A percentile compares a stretch with the other conserved stretches of the same genome.
Evolutionary conservation across 2,888 invertebrate genomes (phyloP).

Genomic region (Sepioteuthis lessoniana): DNA sequence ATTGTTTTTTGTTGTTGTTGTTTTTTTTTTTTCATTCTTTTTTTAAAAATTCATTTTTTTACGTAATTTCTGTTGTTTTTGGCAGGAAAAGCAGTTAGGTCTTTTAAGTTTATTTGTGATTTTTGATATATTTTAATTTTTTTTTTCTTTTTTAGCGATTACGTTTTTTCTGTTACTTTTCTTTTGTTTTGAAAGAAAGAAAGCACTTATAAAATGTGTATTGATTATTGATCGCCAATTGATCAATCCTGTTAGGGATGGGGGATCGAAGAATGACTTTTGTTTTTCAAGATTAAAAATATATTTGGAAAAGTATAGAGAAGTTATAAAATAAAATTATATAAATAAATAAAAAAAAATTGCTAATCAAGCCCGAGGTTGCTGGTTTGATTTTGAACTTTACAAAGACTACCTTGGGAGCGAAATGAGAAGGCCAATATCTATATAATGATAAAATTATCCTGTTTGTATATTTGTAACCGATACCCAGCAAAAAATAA

Average conservation of each 20-base stretch:
- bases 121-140: not conserved
- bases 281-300: not conserved
- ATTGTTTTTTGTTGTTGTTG: too few relatives aligned
- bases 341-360: not conserved
- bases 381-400: too few relatives aligned
- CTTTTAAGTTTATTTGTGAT: not conserved
- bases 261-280: not conserved
- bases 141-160: not conserved
- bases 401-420: too few relatives aligned
- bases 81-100: not conserved
- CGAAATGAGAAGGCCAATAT: too few relatives aligned
- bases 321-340: not conserved
- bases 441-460: too few relatives aligned
- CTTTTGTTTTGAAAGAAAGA: not conserved
- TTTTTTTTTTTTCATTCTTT: not conserved
- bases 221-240: not conserved
- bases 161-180: too few relatives aligned
- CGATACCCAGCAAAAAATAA: too few relatives aligned
- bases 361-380: not conserved
- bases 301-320: not conserved
- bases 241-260: not conserved
- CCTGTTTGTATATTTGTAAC: too few relatives aligned
- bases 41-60: not conserved
- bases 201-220: not conserved
- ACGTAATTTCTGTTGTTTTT: not conserved